Evolutionary conservation across 1,140 invertebrate species (phyloP), one percentile per base, ranked within the genome.

Genomic region (Cryptotermes secundus): DNA sequence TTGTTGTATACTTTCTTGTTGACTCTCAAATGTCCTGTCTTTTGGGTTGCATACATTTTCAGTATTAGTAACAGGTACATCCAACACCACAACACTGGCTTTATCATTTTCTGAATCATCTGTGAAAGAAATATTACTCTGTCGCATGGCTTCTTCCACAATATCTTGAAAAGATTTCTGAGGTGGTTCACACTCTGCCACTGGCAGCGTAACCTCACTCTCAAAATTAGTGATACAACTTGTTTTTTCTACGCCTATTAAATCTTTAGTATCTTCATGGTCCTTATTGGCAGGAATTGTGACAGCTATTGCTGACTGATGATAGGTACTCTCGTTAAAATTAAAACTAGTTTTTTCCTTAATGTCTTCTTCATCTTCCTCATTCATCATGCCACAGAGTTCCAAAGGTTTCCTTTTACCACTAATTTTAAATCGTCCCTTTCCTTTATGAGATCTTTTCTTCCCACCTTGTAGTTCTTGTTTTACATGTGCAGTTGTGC

Each of bases 101-200:
- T 72, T 79, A 36, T 38, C 42, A 35, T 36, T 65, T 26, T 31
- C 36, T 31, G 22, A 31, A 65, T 83, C 72, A 72, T 79, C 36
- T 6, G 31, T 34, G 72, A 83, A 83, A 34, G 83, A 83, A 83
- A 49, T 79, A 79, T 36, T 59, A n/a, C 83, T 38, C 83, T 83
- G 83, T 36, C 14, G 79, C 12, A 83, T 59, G 34, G 83, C 83
- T 79, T 83, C 31, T 79, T 83, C 83, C 24, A 83, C 83, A 38
- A 83, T 49, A 79, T 83, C 83, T 34, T 79, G 49, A 34, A 38
- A 59, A n/a, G 83, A 65, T 34, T 72, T 72, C n/a, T 72, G 59
- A 14, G 6, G n/a, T 72, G 26, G 59, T 72, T 72, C 59, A 72
- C 1, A 31, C 3, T 81, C 80, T 35, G 24, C 35, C 35, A n/a